Percentiles rank a stretch among this genome's conserved stretches.
These are phyloP conservation scores for Pan troglodytes DNA, from an alignment of 2,113 vertebrate genomes.

Conservation along the genomic window DNA sequence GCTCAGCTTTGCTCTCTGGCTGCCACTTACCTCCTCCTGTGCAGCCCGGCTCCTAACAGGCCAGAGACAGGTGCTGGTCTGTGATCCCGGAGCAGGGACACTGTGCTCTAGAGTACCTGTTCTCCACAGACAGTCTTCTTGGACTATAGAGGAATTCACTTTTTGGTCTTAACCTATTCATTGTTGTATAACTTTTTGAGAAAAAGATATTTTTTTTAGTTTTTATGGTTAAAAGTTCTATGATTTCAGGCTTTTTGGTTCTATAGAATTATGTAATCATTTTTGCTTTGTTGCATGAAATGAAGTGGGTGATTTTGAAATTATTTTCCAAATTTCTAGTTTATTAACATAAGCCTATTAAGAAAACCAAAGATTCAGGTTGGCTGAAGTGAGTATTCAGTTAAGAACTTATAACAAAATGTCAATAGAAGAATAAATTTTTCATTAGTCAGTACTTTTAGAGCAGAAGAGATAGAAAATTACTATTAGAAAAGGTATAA, in stretches of 20 bases:
- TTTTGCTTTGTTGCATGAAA: background rate
- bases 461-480: background rate
- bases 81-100: too few relatives aligned
- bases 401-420: background rate
- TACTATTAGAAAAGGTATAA: background rate
- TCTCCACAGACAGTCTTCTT: background rate
- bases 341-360: background rate
- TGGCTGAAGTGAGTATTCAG: background rate
- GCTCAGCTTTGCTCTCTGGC: too few relatives aligned
- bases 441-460: background rate
- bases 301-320: background rate
- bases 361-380: background rate
- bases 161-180: background rate
- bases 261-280: background rate
- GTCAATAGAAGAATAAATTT: background rate
- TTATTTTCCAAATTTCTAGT: background rate
- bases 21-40: too few relatives aligned
- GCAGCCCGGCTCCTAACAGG: too few relatives aligned
- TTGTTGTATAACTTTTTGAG: background rate
- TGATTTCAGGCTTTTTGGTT: background rate
- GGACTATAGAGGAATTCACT: background rate
- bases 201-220: background rate
- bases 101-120: background rate
- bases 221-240: background rate
- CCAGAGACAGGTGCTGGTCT: too few relatives aligned